Evolutionary conservation across 1,140 invertebrate species (phyloP).

Genomic region (Euwallacea fornicatus): DNA sequence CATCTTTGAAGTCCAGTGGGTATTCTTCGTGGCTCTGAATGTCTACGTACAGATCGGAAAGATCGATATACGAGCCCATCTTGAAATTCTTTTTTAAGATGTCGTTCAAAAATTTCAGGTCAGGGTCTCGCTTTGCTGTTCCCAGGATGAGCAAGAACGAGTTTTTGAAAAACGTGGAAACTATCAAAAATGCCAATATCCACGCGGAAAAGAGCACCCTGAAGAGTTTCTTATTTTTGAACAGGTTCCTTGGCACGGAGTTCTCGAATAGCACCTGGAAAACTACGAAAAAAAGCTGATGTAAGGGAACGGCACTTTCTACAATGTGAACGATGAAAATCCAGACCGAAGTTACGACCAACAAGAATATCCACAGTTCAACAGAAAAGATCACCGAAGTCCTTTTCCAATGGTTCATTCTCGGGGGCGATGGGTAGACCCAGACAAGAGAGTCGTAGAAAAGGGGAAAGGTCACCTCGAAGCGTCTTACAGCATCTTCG

Average conservation of each 20-base stretch:
- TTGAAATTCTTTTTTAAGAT: slow-evolving; percentile 3
- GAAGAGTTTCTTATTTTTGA: neutral
- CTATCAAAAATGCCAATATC: slow-evolving; percentile 15
- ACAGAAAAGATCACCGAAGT: slow-evolving; percentile 9
- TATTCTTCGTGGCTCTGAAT: neutral
- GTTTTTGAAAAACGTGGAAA: slow-evolving; percentile 27
- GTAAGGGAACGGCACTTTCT: neutral
- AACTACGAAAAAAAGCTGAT: slow-evolving; percentile 2
- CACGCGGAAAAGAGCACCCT: slow-evolving; percentile 10
- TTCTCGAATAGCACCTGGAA: slow-evolving; percentile 18
- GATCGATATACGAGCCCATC: slow-evolving; percentile 14
- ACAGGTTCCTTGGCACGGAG: neutral
- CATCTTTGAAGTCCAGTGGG: slow-evolving; percentile 8
- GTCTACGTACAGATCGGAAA: slow-evolving; percentile 10
- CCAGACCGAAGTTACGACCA: slow-evolving; percentile 1
- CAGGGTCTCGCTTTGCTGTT: neutral
- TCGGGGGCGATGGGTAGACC: slow-evolving; percentile 6
- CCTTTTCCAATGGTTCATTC: slow-evolving; percentile 19
- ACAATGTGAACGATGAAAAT: slow-evolving; percentile 2
- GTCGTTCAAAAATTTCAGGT: neutral
- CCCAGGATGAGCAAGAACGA: slow-evolving; percentile 20
- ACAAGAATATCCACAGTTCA: slow-evolving; percentile 4
- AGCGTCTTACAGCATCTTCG: slow-evolving; percentile 1
- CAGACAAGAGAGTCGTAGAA: slow-evolving; percentile 13
- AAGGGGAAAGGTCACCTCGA: slow-evolving; percentile 6